Percentiles rank a stretch among this genome's conserved stretches.
Evolutionary conservation across 2,797 vertebrate species (phyloP).

Genomic region (Rhinogobio ventralis): DNA sequence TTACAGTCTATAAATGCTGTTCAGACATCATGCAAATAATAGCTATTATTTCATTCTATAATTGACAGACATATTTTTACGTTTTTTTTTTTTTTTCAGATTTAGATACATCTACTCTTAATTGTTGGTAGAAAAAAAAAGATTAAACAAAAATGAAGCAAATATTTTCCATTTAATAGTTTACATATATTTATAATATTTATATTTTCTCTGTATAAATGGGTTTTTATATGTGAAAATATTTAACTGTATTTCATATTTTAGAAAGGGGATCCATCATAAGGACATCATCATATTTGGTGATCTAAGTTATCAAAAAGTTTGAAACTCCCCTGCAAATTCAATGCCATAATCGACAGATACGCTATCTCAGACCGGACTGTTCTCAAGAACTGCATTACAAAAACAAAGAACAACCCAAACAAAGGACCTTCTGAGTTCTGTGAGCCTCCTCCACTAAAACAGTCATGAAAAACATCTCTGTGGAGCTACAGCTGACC

Average conservation of each 20-base stretch:
- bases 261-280: neutral
- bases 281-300: neutral
- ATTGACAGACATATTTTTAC: neutral
- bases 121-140: neutral
- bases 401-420: conserved; percentile 33
- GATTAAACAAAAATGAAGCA: neutral
- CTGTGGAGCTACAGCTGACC: conserved; percentile 44
- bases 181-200: neutral
- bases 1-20: neutral
- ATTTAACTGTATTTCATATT: neutral
- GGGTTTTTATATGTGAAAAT: neutral
- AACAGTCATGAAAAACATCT: conserved; percentile 17
- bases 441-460: neutral
- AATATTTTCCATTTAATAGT: neutral
- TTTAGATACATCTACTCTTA: neutral
- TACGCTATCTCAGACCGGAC: neutral
- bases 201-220: neutral
- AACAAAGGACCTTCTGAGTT: conserved; percentile 3
- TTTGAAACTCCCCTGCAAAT: neutral
- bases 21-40: neutral
- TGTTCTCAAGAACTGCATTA: neutral
- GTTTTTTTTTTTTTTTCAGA: conserved; percentile 8
- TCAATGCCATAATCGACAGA: neutral
- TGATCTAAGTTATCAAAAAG: neutral
- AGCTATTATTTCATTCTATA: neutral